phyloP scores from a whole-genome alignment of 2,113 vertebrate species.

The Ptilorrhoa leucosticta region DNA sequence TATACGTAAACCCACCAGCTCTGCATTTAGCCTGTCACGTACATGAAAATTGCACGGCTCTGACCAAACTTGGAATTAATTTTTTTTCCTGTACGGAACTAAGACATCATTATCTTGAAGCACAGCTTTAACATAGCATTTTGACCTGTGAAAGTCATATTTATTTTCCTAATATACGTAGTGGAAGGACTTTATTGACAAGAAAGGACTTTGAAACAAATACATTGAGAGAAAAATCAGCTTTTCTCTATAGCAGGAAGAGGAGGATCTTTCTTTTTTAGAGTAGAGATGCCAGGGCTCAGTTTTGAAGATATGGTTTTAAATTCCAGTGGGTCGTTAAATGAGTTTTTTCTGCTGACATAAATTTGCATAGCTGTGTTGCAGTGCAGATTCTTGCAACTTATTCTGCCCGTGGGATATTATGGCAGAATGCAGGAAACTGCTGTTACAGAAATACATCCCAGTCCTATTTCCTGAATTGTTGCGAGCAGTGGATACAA shows the following conservation, averaged over 20 bases:
- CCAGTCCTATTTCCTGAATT: not conserved
- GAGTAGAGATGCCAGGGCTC: not conserved
- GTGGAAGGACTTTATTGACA: not conserved
- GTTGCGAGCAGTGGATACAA: not conserved
- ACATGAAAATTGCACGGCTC: not conserved
- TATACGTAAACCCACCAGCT: not conserved
- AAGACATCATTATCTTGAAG: not conserved
- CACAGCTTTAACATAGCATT: not conserved
- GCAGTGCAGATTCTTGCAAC: not conserved
- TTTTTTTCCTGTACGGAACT: not conserved
- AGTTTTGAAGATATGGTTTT: not conserved
- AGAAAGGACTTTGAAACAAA: not conserved
- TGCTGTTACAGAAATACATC: not conserved
- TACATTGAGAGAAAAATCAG: not conserved
- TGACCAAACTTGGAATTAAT: not conserved
- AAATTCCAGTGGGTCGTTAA: constrained; percentile 11
- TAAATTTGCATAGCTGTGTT: constrained; percentile 29
- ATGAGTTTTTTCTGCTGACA: constrained; percentile 28
- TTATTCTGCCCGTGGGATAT: not conserved
- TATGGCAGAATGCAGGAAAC: not conserved
- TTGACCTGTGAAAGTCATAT: not conserved
- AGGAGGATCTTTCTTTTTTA: not conserved
- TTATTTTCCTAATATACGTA: not conserved
- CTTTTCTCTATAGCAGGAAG: not conserved
- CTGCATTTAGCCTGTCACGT: rapidly evolving